phyloP scores from a whole-genome alignment of 92 coral and sea anemone genomes.

The Porites lobata region DNA sequence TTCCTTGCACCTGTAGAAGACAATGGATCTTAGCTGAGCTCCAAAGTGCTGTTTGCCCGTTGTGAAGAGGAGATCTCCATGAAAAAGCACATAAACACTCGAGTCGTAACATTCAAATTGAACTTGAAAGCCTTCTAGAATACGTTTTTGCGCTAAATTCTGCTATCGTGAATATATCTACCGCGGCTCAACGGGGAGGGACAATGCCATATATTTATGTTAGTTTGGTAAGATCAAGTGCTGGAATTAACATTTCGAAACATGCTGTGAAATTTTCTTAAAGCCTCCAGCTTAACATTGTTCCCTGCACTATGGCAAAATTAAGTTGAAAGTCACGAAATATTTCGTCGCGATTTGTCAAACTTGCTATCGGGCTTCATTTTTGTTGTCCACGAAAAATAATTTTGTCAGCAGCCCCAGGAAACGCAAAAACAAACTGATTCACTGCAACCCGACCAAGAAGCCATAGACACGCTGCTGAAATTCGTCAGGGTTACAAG shows the following conservation, averaged over 20 bases:
- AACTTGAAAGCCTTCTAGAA: neutral
- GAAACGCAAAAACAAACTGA: too few relatives aligned
- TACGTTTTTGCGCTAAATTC: neutral
- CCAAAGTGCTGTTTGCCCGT: neutral
- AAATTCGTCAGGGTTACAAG: too few relatives aligned
- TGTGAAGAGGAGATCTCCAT: neutral
- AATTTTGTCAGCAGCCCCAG: neutral
- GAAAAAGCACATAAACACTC: neutral
- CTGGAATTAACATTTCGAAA: neutral
- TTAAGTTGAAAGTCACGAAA: neutral
- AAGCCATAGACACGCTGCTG: too few relatives aligned
- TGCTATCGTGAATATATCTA: slow-evolving; percentile 6
- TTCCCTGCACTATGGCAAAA: neutral
- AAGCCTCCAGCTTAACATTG: slow-evolving; percentile 16
- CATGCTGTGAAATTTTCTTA: slow-evolving; percentile 17
- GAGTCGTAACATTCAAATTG: too few relatives aligned
- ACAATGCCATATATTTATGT: neutral
- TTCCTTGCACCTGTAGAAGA: neutral
- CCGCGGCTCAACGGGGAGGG: neutral
- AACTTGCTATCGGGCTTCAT: neutral
- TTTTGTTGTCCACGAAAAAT: neutral
- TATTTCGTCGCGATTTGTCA: neutral
- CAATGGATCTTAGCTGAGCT: neutral
- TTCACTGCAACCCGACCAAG: too few relatives aligned
- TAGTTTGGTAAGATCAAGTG: slow-evolving; percentile 2